These are phyloP conservation scores for Helicoverpa zea DNA, from an alignment of 1,140 invertebrate genomes.

Conservation along the genomic window DNA sequence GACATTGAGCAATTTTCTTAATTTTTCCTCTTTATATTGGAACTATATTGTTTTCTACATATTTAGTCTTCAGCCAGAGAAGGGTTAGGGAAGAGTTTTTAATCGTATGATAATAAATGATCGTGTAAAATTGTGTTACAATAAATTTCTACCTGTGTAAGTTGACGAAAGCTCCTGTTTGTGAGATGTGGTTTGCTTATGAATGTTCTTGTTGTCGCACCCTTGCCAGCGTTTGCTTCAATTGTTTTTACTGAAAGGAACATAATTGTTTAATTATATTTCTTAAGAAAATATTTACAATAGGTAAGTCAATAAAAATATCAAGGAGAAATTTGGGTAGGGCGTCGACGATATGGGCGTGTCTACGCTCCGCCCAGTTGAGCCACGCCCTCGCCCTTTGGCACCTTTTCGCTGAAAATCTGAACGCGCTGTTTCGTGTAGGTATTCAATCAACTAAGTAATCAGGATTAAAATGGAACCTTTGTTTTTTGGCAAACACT, in stretches of 20 bases:
- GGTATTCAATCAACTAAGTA: conserved; percentile 68
- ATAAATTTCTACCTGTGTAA: too few species aligned
- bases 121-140: too few species aligned
- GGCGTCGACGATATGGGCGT: conserved; percentile 81
- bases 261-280: neutral
- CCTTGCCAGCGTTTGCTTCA: neutral
- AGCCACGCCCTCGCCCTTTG: conserved; percentile 83
- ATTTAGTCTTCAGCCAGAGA: too few species aligned
- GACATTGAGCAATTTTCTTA: too few species aligned
- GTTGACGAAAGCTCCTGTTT: too few species aligned
- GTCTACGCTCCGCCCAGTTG: conserved; percentile 80
- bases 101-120: too few species aligned
- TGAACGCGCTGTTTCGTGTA: conserved; percentile 72
- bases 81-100: too few species aligned
- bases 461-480: conserved; percentile 52
- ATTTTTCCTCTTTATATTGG: too few species aligned
- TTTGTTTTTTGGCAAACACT: conserved; percentile 47
- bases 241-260: neutral
- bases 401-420: conserved; percentile 80
- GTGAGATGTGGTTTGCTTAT: too few species aligned
- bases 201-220: too few species aligned
- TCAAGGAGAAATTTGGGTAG: conserved; percentile 68
- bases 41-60: too few species aligned
- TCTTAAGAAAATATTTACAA: conserved; percentile 42
- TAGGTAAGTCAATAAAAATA: conserved; percentile 52